Percentiles rank a stretch among this genome's conserved stretches.
These are phyloP conservation scores for Epinephelus moara DNA, from an alignment of 2,113 vertebrate genomes.

Conservation along the genomic window DNA sequence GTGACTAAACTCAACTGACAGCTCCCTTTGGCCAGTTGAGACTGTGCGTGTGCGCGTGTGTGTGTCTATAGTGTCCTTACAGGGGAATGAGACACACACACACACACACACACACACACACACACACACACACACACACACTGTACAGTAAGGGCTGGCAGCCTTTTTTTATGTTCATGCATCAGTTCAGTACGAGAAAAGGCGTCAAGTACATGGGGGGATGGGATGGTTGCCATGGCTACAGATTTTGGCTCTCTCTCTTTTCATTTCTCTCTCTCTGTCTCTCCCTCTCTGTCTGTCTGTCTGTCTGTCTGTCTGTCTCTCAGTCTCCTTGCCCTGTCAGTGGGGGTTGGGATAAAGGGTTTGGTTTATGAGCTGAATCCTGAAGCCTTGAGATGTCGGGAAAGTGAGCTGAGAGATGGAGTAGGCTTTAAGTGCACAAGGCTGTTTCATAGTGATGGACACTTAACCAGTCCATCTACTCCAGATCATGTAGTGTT, in stretches of 20 bases:
- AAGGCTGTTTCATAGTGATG: constrained; percentile 29
- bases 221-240: constrained; percentile 72
- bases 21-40: constrained; percentile 32
- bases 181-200: constrained; percentile 52
- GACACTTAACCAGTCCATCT: constrained; percentile 13
- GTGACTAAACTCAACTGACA: constrained; percentile 52
- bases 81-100: constrained; percentile 1
- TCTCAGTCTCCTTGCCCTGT: constrained; percentile 48
- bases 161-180: constrained; percentile 59
- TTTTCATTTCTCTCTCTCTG: constrained; percentile 5
- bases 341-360: constrained; percentile 45
- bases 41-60: not conserved
- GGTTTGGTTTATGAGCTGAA: constrained; percentile 49
- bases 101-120: constrained; percentile 1
- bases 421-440: constrained; percentile 28
- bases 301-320: constrained; percentile 10
- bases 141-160: constrained; percentile 37
- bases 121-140: not conserved
- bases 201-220: constrained; percentile 49
- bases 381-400: constrained; percentile 42
- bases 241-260: constrained; percentile 62
- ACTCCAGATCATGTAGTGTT: not conserved
- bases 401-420: constrained; percentile 43
- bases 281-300: constrained; percentile 6
- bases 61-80: not conserved